A percentile compares a stretch with the other conserved stretches of the same genome.
phyloP scores from a whole-genome alignment of 2,888 invertebrate genomes.

The Orthonychiurus folsomi region DNA sequence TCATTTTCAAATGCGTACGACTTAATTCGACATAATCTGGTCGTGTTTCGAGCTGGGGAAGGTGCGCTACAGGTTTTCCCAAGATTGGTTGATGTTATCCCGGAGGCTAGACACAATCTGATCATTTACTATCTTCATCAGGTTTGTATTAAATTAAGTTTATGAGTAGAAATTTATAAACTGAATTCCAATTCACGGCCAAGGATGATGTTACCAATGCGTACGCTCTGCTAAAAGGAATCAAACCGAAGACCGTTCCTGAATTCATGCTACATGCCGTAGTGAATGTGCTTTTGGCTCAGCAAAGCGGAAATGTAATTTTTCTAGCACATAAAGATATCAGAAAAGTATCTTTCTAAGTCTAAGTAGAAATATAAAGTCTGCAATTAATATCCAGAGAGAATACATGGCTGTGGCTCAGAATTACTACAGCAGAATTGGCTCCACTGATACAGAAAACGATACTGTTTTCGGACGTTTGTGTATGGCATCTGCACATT shows the following conservation, averaged over 20 bases:
- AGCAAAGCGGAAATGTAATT: conserved; percentile 78
- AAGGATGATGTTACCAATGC: conserved; percentile 77
- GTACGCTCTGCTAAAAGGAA: conserved; percentile 73
- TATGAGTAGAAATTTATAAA: not conserved
- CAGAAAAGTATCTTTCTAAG: too few relatives aligned
- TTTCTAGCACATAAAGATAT: too few relatives aligned
- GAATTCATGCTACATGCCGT: conserved; percentile 96
- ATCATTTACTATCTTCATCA: conserved; percentile 87
- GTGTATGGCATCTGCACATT: conserved; percentile 96
- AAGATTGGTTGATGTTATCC: conserved; percentile 83
- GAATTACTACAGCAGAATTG: conserved; percentile 91
- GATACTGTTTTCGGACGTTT: conserved; percentile 96
- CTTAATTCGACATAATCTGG: conserved; percentile 86
- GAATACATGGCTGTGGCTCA: conserved; percentile 92
- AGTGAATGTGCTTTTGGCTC: conserved; percentile 85
- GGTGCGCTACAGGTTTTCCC: conserved; percentile 89
- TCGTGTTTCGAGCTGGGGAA: conserved; percentile 88
- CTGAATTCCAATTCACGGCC: not conserved
- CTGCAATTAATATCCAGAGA: conserved; percentile 52
- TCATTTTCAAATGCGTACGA: conserved; percentile 68
- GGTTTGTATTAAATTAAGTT: conserved; percentile 41
- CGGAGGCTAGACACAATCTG: conserved; percentile 90
- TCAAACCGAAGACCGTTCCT: conserved; percentile 86
- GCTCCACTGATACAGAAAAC: conserved; percentile 91
- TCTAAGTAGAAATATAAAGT: not conserved